Base-by-base conservation (phyloP, 1,140 invertebrate genomes). In the Drosophila carrolli region DNA sequence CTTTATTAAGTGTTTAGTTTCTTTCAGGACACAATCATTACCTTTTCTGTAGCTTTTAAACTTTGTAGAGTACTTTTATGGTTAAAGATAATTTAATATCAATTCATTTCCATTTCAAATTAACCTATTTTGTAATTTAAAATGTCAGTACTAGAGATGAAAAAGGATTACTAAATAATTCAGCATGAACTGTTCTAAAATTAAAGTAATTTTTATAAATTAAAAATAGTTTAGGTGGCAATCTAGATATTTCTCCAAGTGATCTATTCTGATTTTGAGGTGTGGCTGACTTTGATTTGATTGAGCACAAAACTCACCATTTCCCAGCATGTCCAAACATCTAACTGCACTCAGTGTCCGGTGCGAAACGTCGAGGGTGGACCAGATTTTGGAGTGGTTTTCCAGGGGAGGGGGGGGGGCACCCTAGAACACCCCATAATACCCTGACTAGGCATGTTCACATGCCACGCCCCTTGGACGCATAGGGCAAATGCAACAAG, bases 401-500 rank as follows among this genome's bases (percentile, higher is more conserved):
- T 41, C 14, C 50, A 5, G 14, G 19, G 13, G 19, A 1, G 7
- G 6, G 13, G 4, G 2, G n/a, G 29, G 4, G 4, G n/a, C 1
- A 23, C 23, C 23, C 7, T 13, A 10, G 19, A 23, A 43, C 16
- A 37, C 13, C 32, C 16, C 46, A 6, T 67, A 43, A 67, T 66
- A 51, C 63, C 63, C 67, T 46, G 67, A 71, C 67, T 71, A 71
- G 40, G 67, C 67, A 16, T 70, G 67, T 71, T 70, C 50, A 56
- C 29, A 14, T 32, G 59, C 43, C 62, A 48, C 32, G 14, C 41
- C 41, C 41, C 35, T 14, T 38, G 32, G 48, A 27, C 35, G 19
- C 50, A 44, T n/a, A 16, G 37, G 55, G 67, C 54, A 68, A 53
- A 57, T 80, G 81, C 81, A 84, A 83, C 75, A 84, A 83, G 81